A percentile compares a stretch with the other conserved stretches of the same genome.
Evolutionary conservation across 2,888 invertebrate species (phyloP).

Genomic region (Troides oblongomaculatus): DNA sequence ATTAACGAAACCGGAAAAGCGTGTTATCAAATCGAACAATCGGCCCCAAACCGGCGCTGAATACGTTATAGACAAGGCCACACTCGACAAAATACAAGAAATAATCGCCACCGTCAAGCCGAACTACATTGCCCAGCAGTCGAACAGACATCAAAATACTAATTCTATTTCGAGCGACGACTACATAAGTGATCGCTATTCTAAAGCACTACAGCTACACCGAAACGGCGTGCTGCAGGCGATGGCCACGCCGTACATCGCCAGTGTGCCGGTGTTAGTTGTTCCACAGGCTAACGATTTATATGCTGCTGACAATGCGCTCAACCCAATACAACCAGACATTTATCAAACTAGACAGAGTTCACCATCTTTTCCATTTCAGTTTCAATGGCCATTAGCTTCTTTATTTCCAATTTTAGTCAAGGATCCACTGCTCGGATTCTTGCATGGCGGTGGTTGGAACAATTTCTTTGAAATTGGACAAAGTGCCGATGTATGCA

Average conservation of each 20-base stretch:
- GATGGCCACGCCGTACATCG: constrained; percentile 50
- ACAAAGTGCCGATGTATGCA: constrained; percentile 77
- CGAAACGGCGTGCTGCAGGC: constrained; percentile 28
- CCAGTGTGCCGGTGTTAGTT: constrained; percentile 58
- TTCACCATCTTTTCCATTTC: constrained; percentile 47
- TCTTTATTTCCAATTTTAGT: constrained; percentile 78
- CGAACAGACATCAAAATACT: constrained; percentile 41
- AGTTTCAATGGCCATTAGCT: constrained; percentile 74
- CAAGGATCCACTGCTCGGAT: constrained; percentile 77
- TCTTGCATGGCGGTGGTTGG: constrained; percentile 73
- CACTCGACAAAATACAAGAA: constrained; percentile 62
- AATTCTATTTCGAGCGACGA: constrained; percentile 42
- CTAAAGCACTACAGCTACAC: constrained; percentile 39
- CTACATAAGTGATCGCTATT: constrained; percentile 32
- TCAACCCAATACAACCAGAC: constrained; percentile 41
- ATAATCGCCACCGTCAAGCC: constrained; percentile 62
- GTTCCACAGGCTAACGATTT: constrained; percentile 46
- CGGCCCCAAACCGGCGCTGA: constrained; percentile 48
- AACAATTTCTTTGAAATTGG: constrained; percentile 80
- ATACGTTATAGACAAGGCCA: constrained; percentile 59
- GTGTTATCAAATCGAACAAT: constrained; percentile 50
- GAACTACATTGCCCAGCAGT: constrained; percentile 38
- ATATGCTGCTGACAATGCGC: constrained; percentile 37
- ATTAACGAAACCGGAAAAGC: constrained; percentile 56
- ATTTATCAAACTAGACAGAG: constrained; percentile 53